Evolutionary conservation across 2,888 invertebrate genomes (phyloP).

Genomic region (Cinara cedri): DNA sequence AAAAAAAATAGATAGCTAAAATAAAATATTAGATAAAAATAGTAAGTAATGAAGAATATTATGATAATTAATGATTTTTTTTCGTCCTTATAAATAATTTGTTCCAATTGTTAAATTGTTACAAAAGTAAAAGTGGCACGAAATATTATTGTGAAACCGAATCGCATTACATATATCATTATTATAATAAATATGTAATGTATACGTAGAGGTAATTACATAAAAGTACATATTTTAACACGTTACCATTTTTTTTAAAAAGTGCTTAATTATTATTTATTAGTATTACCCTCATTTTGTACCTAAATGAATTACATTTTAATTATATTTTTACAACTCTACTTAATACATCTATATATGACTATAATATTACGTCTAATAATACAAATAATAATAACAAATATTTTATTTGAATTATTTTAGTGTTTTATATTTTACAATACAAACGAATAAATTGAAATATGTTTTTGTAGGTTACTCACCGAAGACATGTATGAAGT

Average conservation of each 20-base stretch:
- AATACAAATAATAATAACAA: neutral
- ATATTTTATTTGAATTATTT: neutral
- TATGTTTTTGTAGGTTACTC: too few relatives aligned
- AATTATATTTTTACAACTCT: neutral
- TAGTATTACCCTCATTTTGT: too few relatives aligned
- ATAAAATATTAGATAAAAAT: neutral
- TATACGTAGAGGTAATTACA: too few relatives aligned
- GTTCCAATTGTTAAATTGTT: neutral
- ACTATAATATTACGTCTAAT: neutral
- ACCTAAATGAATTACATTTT: neutral
- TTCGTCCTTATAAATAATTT: neutral
- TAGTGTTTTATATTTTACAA: too few relatives aligned
- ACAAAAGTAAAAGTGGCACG: neutral
- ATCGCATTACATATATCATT: too few relatives aligned
- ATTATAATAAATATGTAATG: too few relatives aligned
- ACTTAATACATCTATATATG: too few relatives aligned
- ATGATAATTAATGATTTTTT: neutral
- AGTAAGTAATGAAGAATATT: conserved; percentile 3
- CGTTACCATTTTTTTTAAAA: too few relatives aligned
- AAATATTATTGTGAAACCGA: neutral
- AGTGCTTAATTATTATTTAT: too few relatives aligned
- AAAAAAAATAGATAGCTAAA: neutral
- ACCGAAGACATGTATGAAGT: conserved; percentile 91
- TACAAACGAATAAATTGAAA: too few relatives aligned
- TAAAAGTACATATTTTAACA: too few relatives aligned